A percentile compares a stretch with the other conserved stretches of the same genome.
phyloP scores from a whole-genome alignment of 1,140 invertebrate species.

The Mercenaria mercenaria region DNA sequence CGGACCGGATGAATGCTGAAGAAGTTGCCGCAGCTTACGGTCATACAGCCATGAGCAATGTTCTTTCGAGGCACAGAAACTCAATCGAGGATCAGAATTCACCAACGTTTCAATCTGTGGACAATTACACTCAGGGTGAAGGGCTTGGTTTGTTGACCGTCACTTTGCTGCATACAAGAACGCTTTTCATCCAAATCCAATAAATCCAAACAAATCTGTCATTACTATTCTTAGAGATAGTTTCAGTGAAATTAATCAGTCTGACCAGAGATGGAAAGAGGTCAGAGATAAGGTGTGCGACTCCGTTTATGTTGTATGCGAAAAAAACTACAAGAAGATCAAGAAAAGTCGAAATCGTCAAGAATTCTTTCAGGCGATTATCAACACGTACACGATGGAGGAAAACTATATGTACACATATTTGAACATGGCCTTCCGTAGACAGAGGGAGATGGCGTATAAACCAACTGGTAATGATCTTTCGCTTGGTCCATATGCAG shows the following conservation, averaged over 20 bases:
- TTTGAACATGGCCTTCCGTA: slow-evolving; percentile 39
- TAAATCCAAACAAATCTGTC: not conserved
- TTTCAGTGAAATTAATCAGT: not conserved
- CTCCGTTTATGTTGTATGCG: slow-evolving; percentile 24
- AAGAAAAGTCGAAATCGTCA: not conserved
- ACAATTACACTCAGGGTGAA: not conserved
- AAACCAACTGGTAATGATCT: slow-evolving; percentile 36
- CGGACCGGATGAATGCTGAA: not conserved
- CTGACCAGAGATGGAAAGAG: slow-evolving; percentile 35
- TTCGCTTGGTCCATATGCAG: slow-evolving; percentile 41
- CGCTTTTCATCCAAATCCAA: slow-evolving; percentile 24
- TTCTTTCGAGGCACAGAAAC: not conserved
- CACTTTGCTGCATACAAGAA: slow-evolving; percentile 52
- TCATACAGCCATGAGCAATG: not conserved
- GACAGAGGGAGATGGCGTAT: slow-evolving; percentile 17
- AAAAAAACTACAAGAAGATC: not conserved
- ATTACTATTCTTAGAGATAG: slow-evolving; percentile 7
- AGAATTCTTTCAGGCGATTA: slow-evolving; percentile 24
- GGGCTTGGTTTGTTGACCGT: slow-evolving; percentile 23
- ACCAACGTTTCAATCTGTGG: not conserved
- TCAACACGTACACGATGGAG: slow-evolving; percentile 36
- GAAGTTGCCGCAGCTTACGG: slow-evolving; percentile 5
- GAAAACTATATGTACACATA: slow-evolving; percentile 45
- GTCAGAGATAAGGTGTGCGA: slow-evolving; percentile 30
- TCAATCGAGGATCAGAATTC: not conserved